Evolutionary conservation across 1,140 invertebrate species (phyloP), one percentile per base, ranked within the genome.

Genomic region (Drosophila saltans): DNA sequence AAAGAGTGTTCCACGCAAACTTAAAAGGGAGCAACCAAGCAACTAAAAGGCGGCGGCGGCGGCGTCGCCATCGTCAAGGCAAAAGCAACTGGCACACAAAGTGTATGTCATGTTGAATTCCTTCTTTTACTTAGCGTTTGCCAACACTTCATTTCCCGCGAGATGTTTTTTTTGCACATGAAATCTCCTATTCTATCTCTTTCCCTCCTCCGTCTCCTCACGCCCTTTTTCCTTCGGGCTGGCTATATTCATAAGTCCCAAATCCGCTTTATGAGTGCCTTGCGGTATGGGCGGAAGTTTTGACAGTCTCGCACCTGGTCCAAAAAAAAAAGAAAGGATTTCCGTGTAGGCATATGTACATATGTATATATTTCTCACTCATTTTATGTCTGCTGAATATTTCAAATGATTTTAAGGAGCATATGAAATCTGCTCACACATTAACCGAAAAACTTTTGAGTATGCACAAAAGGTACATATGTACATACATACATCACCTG

Each of bases 211-310:
- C 6, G 4, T 30, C 2, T 8, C 16, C 45, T 16, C 21, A 9
- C 45, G 8, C 45, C 33, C 33, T 6, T 7, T 7, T 1, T 7
- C 3, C 6, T 36, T 36, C 33, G 6, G 1, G 45, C 2, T 48
- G 45, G 45, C 55, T 60, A 16, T 52, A 75, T 75, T 65, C 70
- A 75, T 69, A 78, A 80, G 72, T 72, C 48, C 30, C 61, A 63
- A 52, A 63, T 63, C 61, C 62, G 61, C 58, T 75, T 81, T 78
- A 80, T 78, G 75, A 56, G 66, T 70, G 65, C 78, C 56, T 70
- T 30, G 41, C 56, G 40, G 67, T 39, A 11, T 58, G 39, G 39
- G 36, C 16, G 28, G 57, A 77, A 59, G 33, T 59, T 74, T 77
- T 62, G 66, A 73, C 64, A 66, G 75, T 21, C 70, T 74, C 43